Conservation (phyloP, 1,140 invertebrate species). For the Macrocentrus cingulum region DNA sequence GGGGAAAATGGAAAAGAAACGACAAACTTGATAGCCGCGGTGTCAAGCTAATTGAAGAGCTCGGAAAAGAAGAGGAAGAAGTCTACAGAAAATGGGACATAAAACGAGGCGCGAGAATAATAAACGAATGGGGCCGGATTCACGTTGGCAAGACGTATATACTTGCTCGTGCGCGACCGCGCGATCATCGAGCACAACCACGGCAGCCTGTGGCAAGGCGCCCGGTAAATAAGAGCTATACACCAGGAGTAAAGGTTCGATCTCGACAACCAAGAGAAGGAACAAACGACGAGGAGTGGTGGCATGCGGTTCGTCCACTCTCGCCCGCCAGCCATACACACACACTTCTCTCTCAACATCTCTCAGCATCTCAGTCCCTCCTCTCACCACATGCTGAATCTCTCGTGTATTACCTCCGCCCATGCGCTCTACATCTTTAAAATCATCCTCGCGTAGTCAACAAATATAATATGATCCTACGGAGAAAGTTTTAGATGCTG, state of each 20-base stretch:
- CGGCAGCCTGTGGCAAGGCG: conserved; percentile 42
- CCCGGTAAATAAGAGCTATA: conserved; percentile 47
- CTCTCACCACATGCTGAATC: conserved; percentile 21
- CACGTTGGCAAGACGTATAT: conserved; percentile 13
- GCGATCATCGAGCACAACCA: conserved; percentile 35
- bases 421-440: conserved; percentile 9
- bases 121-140: too few species aligned
- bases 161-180: conserved; percentile 24
- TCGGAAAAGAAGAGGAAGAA: conserved; percentile 14
- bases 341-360: conserved; percentile 31
- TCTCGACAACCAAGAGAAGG: conserved; percentile 22
- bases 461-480: neutral
- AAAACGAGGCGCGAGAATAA: neutral
- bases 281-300: conserved; percentile 40
- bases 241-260: conserved; percentile 45
- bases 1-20: neutral
- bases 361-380: conserved; percentile 47
- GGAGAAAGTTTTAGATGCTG: neutral
- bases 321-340: conserved; percentile 45
- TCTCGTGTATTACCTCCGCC: neutral
- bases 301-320: conserved; percentile 59
- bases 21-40: neutral
- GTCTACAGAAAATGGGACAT: conserved; percentile 9
- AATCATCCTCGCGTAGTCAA: neutral
- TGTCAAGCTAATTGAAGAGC: neutral